phyloP scores from a whole-genome alignment of 2,113 vertebrate species.

The Xiphias gladius region DNA sequence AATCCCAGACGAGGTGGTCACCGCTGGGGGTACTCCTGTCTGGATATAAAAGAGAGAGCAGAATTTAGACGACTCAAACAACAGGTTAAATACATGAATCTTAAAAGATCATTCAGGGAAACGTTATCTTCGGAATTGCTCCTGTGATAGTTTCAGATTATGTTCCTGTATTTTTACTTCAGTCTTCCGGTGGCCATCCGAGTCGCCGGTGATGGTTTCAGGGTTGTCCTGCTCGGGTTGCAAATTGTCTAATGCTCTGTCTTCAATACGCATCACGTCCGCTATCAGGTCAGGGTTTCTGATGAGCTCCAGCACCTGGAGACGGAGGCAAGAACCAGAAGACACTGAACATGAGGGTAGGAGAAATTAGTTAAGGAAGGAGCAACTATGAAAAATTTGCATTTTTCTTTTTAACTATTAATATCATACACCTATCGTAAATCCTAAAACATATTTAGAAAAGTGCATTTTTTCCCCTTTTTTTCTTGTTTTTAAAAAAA shows the following conservation, averaged over 20 bases:
- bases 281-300: constrained; percentile 58
- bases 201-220: background rate
- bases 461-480: background rate
- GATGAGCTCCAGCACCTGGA: constrained; percentile 59
- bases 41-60: constrained; percentile 18
- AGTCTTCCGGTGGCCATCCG: constrained; percentile 1
- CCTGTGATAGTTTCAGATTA: constrained; percentile 14
- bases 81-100: background rate
- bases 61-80: constrained; percentile 4
- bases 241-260: constrained; percentile 23
- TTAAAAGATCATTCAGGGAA: background rate
- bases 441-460: background rate
- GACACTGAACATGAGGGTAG: background rate
- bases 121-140: background rate
- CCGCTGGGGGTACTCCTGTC: background rate
- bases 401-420: background rate
- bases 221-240: constrained; percentile 6
- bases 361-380: too few relatives aligned
- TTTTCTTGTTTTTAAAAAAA: too few relatives aligned
- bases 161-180: constrained; percentile 19
- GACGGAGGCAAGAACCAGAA: background rate
- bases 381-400: too few relatives aligned
- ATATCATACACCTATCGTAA: background rate
- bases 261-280: constrained; percentile 42
- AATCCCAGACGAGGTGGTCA: constrained; percentile 23